Base-by-base conservation (phyloP, 2,888 invertebrate genomes). In the Chymomyza caudatula region DNA sequence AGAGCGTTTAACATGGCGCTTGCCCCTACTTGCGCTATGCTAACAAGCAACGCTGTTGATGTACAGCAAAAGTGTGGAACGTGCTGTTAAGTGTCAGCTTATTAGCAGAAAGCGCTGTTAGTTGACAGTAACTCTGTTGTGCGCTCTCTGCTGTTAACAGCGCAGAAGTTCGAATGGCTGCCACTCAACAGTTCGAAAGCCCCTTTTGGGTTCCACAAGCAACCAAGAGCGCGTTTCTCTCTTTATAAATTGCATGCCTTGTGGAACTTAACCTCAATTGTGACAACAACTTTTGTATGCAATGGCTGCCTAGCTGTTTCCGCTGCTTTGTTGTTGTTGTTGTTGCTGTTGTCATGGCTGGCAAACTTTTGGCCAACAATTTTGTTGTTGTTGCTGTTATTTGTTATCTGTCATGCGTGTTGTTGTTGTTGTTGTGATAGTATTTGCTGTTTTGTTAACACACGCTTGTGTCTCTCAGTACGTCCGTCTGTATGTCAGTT, bases 1-100 rank as follows among this genome's bases (percentile, higher is more conserved):
- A 25, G 25, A 25, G 25, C 2, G 5, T 1, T 1, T 25, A 25
- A 25, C 25, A 5, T 25, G 4, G 1, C 1, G 25, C 0, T 25
- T 25, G 25, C 25, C 25, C 25, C 29, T 6, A 6, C 5, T 25
- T 25, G 25, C 25, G 25, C 6, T 23, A 22, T 8, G 4, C n/a
- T 44, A 2, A 44, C 4, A 1, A 74, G 73, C 77, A 69, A 77
- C 54, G 56, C 62, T 74, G 77, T 58, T 71, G 67, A 52, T 25
- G 5, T 15, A n/a, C 59, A 29, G 22, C 20, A 51, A 49, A 49
- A 15, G 19, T n/a, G 20, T 44, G 25, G n/a, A n/a, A n/a, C n/a
- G n/a, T n/a, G 51, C 29, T 37, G 29, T 37, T 37, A 11, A 37
- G 0, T 11, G 2, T 8, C 8, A 37, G 29, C 1, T 1, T 11